Conservation (phyloP, 2,888 invertebrate species). For the Empis livida region DNA sequence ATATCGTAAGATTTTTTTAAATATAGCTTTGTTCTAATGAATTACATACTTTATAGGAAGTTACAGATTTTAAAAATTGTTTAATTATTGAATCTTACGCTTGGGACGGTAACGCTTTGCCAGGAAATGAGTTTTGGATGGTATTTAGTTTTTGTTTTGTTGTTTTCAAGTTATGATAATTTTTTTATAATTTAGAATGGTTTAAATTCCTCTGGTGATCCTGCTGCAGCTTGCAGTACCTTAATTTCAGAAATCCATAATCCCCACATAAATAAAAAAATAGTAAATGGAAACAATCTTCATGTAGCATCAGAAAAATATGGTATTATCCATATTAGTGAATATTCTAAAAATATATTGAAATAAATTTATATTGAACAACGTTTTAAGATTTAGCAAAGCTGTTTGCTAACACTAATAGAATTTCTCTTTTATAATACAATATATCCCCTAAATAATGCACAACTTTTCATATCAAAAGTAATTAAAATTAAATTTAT, state of each 20-base stretch:
- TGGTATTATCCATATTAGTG: constrained; percentile 28
- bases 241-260: constrained; percentile 46
- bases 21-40: background rate
- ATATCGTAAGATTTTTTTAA: background rate
- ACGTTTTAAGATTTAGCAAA: no score
- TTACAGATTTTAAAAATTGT: constrained; percentile 27
- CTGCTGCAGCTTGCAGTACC: constrained; percentile 45
- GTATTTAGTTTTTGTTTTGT: constrained; percentile 21
- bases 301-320: constrained; percentile 36
- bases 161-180: background rate
- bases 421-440: no score
- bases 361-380: no score
- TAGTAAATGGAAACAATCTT: constrained; percentile 39
- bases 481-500: no score
- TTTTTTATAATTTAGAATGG: constrained; percentile 20
- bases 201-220: constrained; percentile 38
- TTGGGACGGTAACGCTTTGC: constrained; percentile 59
- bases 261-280: constrained; percentile 38
- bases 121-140: constrained; percentile 62
- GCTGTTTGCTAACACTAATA: no score
- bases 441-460: no score
- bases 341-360: constrained; percentile 17
- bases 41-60: background rate
- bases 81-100: constrained; percentile 53
- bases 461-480: no score